Percentiles rank a stretch among this genome's conserved stretches.
These are phyloP conservation scores for Ciconia stormi DNA, from an alignment of 2,113 vertebrate species.

Conservation along the genomic window DNA sequence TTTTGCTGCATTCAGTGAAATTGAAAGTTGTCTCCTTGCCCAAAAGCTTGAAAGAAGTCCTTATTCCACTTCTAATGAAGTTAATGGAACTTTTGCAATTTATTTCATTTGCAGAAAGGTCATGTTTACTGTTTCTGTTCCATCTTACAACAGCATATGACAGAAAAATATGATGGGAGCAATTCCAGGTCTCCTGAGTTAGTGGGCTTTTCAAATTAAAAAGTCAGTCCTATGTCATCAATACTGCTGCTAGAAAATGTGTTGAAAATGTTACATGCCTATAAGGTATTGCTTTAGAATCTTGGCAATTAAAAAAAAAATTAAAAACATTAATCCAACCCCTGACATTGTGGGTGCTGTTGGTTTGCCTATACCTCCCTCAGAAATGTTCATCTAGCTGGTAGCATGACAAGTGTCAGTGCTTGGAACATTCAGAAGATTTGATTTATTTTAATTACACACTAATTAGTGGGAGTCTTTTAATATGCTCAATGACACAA, in stretches of 20 bases:
- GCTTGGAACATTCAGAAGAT: background rate
- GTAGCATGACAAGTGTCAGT: background rate
- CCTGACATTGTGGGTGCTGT: background rate
- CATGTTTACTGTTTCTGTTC: background rate
- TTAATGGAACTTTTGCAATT: background rate
- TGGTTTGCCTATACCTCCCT: background rate
- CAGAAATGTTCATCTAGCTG: background rate
- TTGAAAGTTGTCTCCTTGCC: background rate
- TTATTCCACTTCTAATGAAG: background rate
- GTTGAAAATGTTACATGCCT: background rate
- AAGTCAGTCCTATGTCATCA: background rate
- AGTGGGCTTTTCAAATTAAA: background rate
- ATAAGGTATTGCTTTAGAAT: background rate
- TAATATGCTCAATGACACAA: conserved; percentile 19
- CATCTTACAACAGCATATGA: background rate
- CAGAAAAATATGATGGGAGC: background rate
- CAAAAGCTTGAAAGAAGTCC: background rate
- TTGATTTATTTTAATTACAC: conserved; percentile 28
- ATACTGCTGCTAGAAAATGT: background rate
- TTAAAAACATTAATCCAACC: background rate
- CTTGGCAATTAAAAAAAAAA: background rate
- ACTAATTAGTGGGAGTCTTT: background rate
- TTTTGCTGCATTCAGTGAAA: background rate
- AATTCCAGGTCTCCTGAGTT: background rate
- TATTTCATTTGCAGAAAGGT: background rate